A percentile compares a stretch with the other conserved stretches of the same genome.
Evolutionary conservation across 2,797 vertebrate genomes (phyloP).

Genomic region (Scolopax bukidnonensis): DNA sequence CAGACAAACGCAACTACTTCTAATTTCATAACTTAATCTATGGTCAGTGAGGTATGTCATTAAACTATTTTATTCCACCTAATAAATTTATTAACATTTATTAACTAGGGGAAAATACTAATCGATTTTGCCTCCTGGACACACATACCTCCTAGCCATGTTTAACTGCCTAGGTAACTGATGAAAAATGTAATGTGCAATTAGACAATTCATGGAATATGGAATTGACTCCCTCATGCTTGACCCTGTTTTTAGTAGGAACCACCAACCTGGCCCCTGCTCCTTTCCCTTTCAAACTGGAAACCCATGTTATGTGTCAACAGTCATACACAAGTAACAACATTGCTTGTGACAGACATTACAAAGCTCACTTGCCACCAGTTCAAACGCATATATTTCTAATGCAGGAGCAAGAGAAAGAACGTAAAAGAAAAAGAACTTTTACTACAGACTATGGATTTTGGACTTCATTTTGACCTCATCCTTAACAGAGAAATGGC

Average conservation of each 20-base stretch:
- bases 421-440: background rate
- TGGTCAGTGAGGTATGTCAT: background rate
- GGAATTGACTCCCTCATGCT: background rate
- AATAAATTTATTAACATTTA: slow-evolving; percentile 23
- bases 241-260: background rate
- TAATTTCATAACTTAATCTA: background rate
- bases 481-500: background rate
- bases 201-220: background rate
- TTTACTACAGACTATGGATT: background rate
- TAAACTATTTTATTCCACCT: slow-evolving; percentile 14
- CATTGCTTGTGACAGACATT: accelerated
- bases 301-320: background rate
- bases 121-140: slow-evolving; percentile 30
- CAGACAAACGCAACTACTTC: background rate
- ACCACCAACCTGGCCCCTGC: background rate
- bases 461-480: background rate
- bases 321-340: background rate
- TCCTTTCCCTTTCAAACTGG: background rate
- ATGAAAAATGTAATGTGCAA: background rate
- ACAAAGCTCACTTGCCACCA: background rate
- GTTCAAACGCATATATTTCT: background rate
- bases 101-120: slow-evolving; percentile 5
- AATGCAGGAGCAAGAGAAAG: background rate
- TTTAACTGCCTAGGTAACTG: slow-evolving; percentile 11
- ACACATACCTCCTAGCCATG: background rate